Percentiles rank a stretch among this genome's conserved stretches.
Conservation (phyloP, 2,113 vertebrate genomes). For the Mixornis gularis region DNA sequence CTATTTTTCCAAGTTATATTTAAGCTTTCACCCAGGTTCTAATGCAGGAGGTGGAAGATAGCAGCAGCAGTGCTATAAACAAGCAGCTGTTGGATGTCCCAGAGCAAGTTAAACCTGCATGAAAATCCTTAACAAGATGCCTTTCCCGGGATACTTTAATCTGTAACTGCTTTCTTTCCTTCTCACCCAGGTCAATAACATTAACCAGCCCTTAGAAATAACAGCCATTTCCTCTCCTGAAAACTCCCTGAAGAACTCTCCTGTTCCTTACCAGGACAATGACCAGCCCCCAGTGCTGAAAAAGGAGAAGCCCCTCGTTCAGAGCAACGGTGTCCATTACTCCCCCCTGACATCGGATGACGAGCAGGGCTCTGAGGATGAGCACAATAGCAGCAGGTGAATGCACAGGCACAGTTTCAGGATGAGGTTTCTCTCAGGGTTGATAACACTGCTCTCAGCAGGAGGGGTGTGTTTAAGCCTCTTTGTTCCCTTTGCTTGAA, state of each 20-base stretch:
- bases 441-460: background rate
- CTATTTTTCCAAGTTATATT: background rate
- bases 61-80: background rate
- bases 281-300: conserved; percentile 93
- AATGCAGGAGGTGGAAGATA: background rate
- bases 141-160: background rate
- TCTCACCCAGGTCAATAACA: conserved; percentile 88
- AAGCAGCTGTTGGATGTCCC: background rate
- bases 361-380: conserved; percentile 76
- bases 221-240: conserved; percentile 98
- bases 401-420: background rate
- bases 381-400: conserved; percentile 73
- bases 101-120: background rate
- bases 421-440: background rate
- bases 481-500: background rate
- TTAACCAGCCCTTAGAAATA: conserved; percentile 98
- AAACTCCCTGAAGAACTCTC: conserved; percentile 87
- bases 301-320: conserved; percentile 86
- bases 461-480: background rate
- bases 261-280: conserved; percentile 80
- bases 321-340: conserved; percentile 75
- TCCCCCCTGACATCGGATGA: conserved; percentile 79
- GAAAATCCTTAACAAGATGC: background rate
- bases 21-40: background rate
- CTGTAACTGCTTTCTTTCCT: conserved; percentile 33